Evolutionary conservation across 1,140 invertebrate genomes (phyloP), one percentile per base, ranked within the genome.

Genomic region (Drosophila sturtevanti): DNA sequence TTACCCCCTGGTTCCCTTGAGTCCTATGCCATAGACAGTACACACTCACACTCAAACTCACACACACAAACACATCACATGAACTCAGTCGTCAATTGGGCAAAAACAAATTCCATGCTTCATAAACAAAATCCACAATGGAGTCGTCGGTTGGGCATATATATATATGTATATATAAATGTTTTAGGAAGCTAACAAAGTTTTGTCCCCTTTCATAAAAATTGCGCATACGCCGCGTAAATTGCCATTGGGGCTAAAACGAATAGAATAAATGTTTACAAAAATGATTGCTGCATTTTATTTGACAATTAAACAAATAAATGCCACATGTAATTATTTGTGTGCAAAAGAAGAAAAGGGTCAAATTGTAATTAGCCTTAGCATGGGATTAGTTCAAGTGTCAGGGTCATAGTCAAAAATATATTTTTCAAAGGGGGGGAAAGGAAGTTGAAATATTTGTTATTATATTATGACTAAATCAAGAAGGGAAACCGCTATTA

Each of bases 281-380:
- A 86, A 86, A 87, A 86, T 87, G 60, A 87, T 81, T 69, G 60
- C 66, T 55, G 68, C 68, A 52, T 72, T 81, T 75, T 81, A 72
- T 81, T 81, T 85, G 78, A 68, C 77, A 78, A 76, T 86, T 79
- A 72, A 75, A 56, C 51, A 67, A 65, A 56, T 41, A 62, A 66
- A 60, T 78, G 63, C 54, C 67, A 38, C 63, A 75, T 75, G 72
- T 72, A 78, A 75, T 75, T 75, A 75, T 78, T 75, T 67, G 70
- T 78, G 66, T 34, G 63, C 22, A 34, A 65, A 55, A 61, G 48
- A 35, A 48, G n/a, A n/a, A 69, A 68, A 67, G 66, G 64, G 52
- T 68, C 79, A 69, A 82, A 79, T 87, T 73, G 76, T 87, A 89
- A 89, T 87, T 87, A 87, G 79, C 75, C 76, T 79, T 77, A 77